Base-by-base conservation (phyloP, 2,113 vertebrate genomes). In the Taurulus bubalis region DNA sequence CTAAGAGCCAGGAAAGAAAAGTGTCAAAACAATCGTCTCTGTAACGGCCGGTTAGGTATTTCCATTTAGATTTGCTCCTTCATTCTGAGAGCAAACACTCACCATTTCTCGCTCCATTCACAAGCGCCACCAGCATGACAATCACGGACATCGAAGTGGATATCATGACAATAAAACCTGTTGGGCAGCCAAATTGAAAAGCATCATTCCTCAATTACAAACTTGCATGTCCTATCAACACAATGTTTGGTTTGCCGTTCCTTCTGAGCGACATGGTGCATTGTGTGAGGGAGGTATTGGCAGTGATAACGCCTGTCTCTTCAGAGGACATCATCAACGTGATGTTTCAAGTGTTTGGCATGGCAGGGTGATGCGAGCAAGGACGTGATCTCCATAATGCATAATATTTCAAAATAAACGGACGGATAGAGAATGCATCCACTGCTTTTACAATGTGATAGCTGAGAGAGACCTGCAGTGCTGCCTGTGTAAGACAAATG, bases 91-190 rank as follows among this genome's bases (percentile, higher is more conserved):
- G 45, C 49, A 55, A 28, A 68, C 65, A 84, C 92, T 93, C 71
- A 95, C 95, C 89, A 67, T 70, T 85, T 88, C 65, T 74, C 28
- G 56, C 82, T 36, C 47, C 75, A 18, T 80, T 85, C 70, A 79
- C 79, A 70, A 83, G 83, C 4, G 60, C 69, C 87, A 90, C 78
- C 78, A 93, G 82, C 56, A 87, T n/a, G 65, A 84, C 70, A 79
- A 89, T 79, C 75, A 87, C 75, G 68, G 75, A 85, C 84, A 83
- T 47, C 93, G 87, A 88, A 30, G 79, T 76, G 30, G 80, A 86
- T 66, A 80, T 85, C 95, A 95, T 95, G 86, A 79, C 81, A 85
- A 84, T 63, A 79, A 77, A 71, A 89, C 86, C 95, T 95, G 89
- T 82, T 79, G 80, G 71, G 59, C 32, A 82, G 65, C 30, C 71